Evolutionary conservation across 2,888 invertebrate species (phyloP), one percentile per base, ranked within the genome.

Genomic region (Onthophagus sagittarius): DNA sequence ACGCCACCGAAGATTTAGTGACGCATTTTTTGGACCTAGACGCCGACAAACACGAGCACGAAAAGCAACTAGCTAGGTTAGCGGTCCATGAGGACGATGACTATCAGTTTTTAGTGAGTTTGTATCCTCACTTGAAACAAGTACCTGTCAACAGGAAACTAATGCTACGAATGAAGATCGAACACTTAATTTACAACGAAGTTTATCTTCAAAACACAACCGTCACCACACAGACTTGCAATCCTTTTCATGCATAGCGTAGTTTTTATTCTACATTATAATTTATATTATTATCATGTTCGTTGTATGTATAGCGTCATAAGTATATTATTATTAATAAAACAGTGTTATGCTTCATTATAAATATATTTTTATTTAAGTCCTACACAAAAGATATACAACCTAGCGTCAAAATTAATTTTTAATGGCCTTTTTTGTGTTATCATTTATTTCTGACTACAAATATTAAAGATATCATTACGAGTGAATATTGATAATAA

Each of bases 101-200:
- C 74, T 75, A 78, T 64, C 79, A 79, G 72, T 79, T 79, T 74
- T 73, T 79, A 63, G 70, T 79, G 14, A 79, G 79, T 72, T 72
- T 79, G 53, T 75, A 78, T 70, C 78, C 79, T 14, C 79, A 79
- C 73, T 75, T 79, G 7, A 77, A 77, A n/a, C 77, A 78, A 69
- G 78, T 79, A 31, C 73, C 79, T 2, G 64, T 72, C 62, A 77
- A 74, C 62, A 76, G 77, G 65, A 79, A 79, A 69, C 70, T 79
- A 11, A 78, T 77, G 23, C 71, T 79, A 31, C 71, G 79, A 6
- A 79, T 79, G 76, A 79, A 79, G 65, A 79, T 79, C 63, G 79
- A 79, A 71, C 77, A 77, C 63, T 69, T 79, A 11, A 77, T 79
- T 53, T 77, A 79, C 71, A 77, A 79, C 31, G 79, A 79, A 72